Evolutionary conservation across 1,140 invertebrate species (phyloP), one percentile per base, ranked within the genome.

Genomic region (Colletes gigas): DNA sequence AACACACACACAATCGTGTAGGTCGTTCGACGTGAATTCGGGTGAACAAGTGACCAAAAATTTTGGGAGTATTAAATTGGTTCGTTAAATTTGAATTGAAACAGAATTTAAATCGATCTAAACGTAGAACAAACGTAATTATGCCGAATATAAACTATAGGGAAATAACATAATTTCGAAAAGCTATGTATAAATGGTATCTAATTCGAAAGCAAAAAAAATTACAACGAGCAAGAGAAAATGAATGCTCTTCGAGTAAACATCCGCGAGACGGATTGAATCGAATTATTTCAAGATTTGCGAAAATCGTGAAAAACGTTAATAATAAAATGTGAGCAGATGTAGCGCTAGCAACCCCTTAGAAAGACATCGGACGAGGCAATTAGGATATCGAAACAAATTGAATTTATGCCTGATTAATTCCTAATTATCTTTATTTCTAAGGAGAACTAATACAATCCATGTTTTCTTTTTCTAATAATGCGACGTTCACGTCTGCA

Each of bases 281-380:
- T 17, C 63, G 47, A 44, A 14, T 66, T 5, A 47, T 66, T 19
- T 47, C 41, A 9, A 6, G n/a, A 1, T 7, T 17, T 3, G n/a
- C 0, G 15, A 15, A 19, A 65, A 17, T 62, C 15, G 30, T 39
- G 2, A 17, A 17, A 63, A 6, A 41, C 60, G 60, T 69, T 77
- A 47, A 41, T 19, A 19, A 72, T 60, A 39, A 77, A 15, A 19
- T 15, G 74, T 47, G 17, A 77, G 44, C 12, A 17, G 12, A 50
- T 30, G 8, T 77, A 77, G 44, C 54, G 21, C 15, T 77, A 60
- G 75, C 14, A 55, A 77, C 55, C 54, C 55, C 44, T 60, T 76
- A 76, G 74, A 19, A 60, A 69, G 54, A 21, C 55, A 69, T 77
- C 60, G 50, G n/a, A 77, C 21, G n/a, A 44, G 63, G 57, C 21